Base-by-base conservation (phyloP, 2,888 invertebrate genomes). In the Tiliacea citrago region DNA sequence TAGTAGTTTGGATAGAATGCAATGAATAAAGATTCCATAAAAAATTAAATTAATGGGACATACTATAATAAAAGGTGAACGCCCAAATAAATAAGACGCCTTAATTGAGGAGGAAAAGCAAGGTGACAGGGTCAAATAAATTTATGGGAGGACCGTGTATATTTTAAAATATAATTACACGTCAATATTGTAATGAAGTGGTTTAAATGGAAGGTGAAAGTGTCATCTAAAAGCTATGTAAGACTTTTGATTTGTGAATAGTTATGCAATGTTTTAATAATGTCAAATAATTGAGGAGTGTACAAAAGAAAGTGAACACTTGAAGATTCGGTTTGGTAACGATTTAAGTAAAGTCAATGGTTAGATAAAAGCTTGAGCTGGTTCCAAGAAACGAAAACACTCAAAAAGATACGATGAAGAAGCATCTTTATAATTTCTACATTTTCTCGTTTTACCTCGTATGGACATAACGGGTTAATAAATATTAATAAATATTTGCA, bases 61-160 rank as follows among this genome's bases (percentile, higher is more conserved):
- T 12, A 5, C 6, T 12, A 49, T 16, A 60, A 24, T 29, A 63
- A 61, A 61, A 66, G 65, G 68, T 75, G 53, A 68, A 71, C 61
- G 61, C 29, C 49, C 58, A 73, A 75, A 75, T 82, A 71, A 70
- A 73, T 53, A 24, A 78, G 53, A 74, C 65, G 77, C 66, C 67
- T 68, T 78, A 83, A 76, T 78, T 77, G 58, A 69, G 77, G 80
- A 81, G 81, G 83, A 90, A 89, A 89, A 81, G 85, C 55, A 77
- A 86, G 85, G 87, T 83, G 86, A 84, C 75, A 88, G 86, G 88
- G 89, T 91, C 88, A 88, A 82, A 84, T 83, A 88, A 87, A 84
- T 85, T 84, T 73, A 79, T 73, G 57, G 57, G 89, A 90, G 87
- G 85, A 87, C 53, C 62, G 42, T 75, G 74, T 77, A 77, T 86